phyloP scores from a whole-genome alignment of 2,888 invertebrate species.

The Willowsia nigromaculata region DNA sequence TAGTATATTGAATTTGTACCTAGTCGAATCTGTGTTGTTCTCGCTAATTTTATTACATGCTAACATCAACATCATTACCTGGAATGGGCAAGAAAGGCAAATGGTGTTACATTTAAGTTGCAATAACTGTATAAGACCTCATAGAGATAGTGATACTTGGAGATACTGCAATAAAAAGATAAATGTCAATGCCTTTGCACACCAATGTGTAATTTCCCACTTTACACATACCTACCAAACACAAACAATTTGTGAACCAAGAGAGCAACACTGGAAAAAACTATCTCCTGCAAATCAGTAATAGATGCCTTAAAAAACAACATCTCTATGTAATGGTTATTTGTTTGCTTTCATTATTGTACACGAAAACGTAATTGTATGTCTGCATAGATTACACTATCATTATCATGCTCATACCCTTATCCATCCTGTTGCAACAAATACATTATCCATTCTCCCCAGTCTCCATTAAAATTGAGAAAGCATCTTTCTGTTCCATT shows the following conservation, averaged over 20 bases:
- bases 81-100: not conserved
- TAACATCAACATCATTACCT: not conserved
- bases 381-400: conserved; percentile 28
- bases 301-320: conserved; percentile 14
- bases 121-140: not conserved
- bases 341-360: conserved; percentile 11
- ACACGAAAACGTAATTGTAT: not conserved
- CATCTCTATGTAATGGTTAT: conserved; percentile 1
- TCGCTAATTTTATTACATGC: no score
- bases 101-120: not conserved
- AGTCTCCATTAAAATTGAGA: conserved; percentile 27
- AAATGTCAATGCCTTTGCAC: not conserved
- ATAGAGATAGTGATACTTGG: not conserved
- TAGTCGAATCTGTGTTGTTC: not conserved
- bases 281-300: not conserved
- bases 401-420: conserved; percentile 58
- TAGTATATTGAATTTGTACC: not conserved
- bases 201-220: conserved; percentile 41
- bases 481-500: not conserved
- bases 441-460: not conserved
- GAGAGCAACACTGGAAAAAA: conserved; percentile 44
- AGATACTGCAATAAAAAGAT: not conserved
- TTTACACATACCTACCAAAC: conserved; percentile 29
- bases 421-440: conserved; percentile 22
- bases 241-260: conserved; percentile 1